These are phyloP conservation scores for Ochlodes sylvanus DNA, from an alignment of 2,888 invertebrate genomes.

Conservation along the genomic window DNA sequence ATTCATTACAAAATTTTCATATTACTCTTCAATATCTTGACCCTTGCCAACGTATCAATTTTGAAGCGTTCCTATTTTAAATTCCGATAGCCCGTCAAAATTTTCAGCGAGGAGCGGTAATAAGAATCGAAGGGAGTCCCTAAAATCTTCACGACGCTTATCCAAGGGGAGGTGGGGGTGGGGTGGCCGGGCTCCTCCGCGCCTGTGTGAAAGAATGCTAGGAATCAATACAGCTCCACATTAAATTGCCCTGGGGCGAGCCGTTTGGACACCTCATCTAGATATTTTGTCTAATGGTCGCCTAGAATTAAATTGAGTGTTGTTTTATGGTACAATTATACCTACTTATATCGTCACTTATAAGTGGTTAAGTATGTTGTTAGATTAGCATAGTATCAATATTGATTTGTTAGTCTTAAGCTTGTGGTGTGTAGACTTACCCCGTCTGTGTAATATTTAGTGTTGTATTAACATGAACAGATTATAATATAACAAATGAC, in stretches of 20 bases:
- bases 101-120: slow-evolving; percentile 29
- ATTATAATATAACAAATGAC: too few relatives aligned
- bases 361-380: too few relatives aligned
- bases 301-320: not conserved
- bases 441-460: too few relatives aligned
- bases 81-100: slow-evolving; percentile 16
- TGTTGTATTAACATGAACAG: too few relatives aligned
- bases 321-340: not conserved
- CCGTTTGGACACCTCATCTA: slow-evolving; percentile 35
- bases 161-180: slow-evolving; percentile 59
- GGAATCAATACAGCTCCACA: slow-evolving; percentile 83
- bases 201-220: slow-evolving; percentile 84
- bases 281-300: slow-evolving; percentile 31
- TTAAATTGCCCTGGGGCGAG: slow-evolving; percentile 64
- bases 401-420: too few relatives aligned
- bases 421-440: too few relatives aligned
- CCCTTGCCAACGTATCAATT: slow-evolving; percentile 4
- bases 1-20: too few relatives aligned
- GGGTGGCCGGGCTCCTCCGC: slow-evolving; percentile 56
- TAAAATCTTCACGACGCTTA: slow-evolving; percentile 72
- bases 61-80: slow-evolving; percentile 6
- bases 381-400: too few relatives aligned
- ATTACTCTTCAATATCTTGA: not conserved
- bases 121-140: slow-evolving; percentile 36
- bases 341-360: not conserved